Base-by-base conservation (phyloP, 2,797 vertebrate genomes). In the Onychomys torridus region DNA sequence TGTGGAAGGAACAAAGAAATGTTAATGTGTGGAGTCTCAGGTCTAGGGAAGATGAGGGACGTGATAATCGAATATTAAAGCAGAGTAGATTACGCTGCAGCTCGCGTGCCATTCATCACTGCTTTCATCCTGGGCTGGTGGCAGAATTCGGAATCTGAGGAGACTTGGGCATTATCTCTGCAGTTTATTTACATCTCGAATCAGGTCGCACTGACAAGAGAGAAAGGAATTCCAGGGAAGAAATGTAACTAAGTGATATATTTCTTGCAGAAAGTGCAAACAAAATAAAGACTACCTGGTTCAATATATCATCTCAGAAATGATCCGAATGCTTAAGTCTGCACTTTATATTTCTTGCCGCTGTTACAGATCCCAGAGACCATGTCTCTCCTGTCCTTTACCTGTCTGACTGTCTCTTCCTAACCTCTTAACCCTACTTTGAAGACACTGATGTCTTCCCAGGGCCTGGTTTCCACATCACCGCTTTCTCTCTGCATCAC, bases 181-280 rank as follows among this genome's bases (percentile, higher is more conserved):
- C 4, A 5, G 89, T 96, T 91, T 96, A 95, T 97, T 97, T 96
- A 96, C 92, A 97, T 97, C 97, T 97, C 96, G 86, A 96, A 92
- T 97, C 81, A 90, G 83, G 91, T 75, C 89, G 83, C 55, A 49
- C 96, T 93, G 96, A 97, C 92, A 94, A 95, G 79, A 95, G 84
- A 71, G 78, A 95, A 92, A 96, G 81, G 90, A 90, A 77, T 97
- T 97, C 91, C 89, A 92, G 95, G 93, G 43, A 94, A 96, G 97
- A 93, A 96, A 95, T 75, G 94, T 93, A 96, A 96, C 93, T 65
- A 67, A 29, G 34, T 94, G 94, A 96, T 97, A 16, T 96, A 95
- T 94, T 96, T 96, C 93, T 90, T 90, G 77, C 59, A 82, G 96
- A 94, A 96, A 94, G 79, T 89, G 78, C 93, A 92, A 96, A 92